Evolutionary conservation across 2,113 vertebrate genomes (phyloP), one percentile per base, ranked within the genome.

Genomic region (Caranx melampygus): DNA sequence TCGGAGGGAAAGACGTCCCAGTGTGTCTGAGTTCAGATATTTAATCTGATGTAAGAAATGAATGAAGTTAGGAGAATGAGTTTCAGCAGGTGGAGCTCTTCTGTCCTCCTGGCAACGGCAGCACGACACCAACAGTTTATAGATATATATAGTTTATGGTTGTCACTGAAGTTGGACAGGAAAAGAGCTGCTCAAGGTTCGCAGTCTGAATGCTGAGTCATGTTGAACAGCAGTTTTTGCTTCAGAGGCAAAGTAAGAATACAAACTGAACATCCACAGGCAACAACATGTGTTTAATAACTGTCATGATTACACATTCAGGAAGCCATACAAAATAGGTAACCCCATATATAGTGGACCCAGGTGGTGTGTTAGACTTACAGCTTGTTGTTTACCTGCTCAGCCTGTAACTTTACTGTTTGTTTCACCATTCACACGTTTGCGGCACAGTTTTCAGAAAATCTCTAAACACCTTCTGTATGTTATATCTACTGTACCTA

Each of bases 81-180:
- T 79, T 76, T 86, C 72, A 69, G 69, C 71, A 85, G 84, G 76
- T 81, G 82, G 74, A 77, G 78, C 78, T 83, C 78, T 87, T 82
- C 68, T 75, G 69, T 84, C 42, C 77, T n/a, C 62, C 20, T 15
- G 66, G 37, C 31, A 65, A 10, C 0, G 3, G 12, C 8, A n/a
- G 57, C 58, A 31, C 42, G 35, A 40, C 42, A 20, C 57, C 26
- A 58, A 11, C 63, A 55, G 57, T 33, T 26, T 70, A 16, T 18
- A 12, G 33, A 69, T 69, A 21, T 37, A 3, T 37, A 10, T 37
- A 64, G 34, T 16, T 21, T 83, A 71, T 26, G 62, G 66, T 58
- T 15, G 33, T 0, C 12, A 16, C 45, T 72, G 40, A 73, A 70
- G 51, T 59, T 5, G 2, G 66, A 44, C 51, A 44, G 51, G 26